Evolutionary conservation across 1,140 invertebrate genomes (phyloP), one percentile per base, ranked within the genome.

Genomic region (Palaemon carinicauda): DNA sequence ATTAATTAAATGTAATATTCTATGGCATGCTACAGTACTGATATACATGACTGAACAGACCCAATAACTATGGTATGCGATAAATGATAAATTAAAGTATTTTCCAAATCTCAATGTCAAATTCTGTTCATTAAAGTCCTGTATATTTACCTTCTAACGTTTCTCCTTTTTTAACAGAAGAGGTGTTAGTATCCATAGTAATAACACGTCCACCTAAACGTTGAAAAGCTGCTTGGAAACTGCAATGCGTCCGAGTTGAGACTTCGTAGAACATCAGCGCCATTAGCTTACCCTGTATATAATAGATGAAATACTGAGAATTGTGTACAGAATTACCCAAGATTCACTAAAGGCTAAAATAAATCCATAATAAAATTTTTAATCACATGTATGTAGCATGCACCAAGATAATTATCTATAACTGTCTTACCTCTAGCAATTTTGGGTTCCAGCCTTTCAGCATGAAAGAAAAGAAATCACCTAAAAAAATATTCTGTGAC

Each of bases 221-320:
- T 91, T 98, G 95, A 97, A 99, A 99, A 3, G 99, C 99, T 2
- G 96, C 96, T 5, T 96, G 93, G 92, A 99, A 99, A 91, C 98
- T 99, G 91, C 97, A 97, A 90, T 95, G 95, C 0, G 99, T 99
- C 89, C 99, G 93, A 0, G 98, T 99, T 90, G 97, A 98, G 0
- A 96, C 96, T 94, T 99, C 98, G 92, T 98, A 99, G 91, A 99
- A 99, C 90, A 99, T 95, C 0, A 96, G 97, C 19, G 97, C 96
- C 95, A 99, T 96, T 1, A 98, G 93, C 93, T 98, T 98, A 60
- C 98, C 98, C 93, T 96, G 84, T 3, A 19, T n/a, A 24, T 27
- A 41, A 69, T 15, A 27, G 17, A 71, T 14, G 52, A 3, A 31
- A 51, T 71, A 9, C 71, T 50, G 19, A 21, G 69, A 27, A 29